Conservation (phyloP, 2,888 invertebrate species). For the Fissipunctia ypsillon region DNA sequence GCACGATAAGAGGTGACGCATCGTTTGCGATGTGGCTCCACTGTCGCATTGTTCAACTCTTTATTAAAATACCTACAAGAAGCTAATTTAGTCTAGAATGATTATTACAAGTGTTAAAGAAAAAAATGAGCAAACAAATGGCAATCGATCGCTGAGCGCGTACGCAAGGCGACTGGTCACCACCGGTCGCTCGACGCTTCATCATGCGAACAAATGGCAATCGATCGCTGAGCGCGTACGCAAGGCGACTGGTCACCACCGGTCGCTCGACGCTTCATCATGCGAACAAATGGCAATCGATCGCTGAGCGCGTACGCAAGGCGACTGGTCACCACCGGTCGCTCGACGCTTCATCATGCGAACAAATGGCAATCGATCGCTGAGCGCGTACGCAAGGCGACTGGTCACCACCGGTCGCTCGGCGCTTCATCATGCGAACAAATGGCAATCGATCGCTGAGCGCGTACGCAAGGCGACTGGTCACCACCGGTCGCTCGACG, state of each 20-base stretch:
- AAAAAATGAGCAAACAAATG: constrained; percentile 7
- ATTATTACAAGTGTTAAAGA: neutral
- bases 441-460: constrained; percentile 56
- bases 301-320: constrained; percentile 64
- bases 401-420: constrained; percentile 48
- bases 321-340: constrained; percentile 43
- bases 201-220: constrained; percentile 71
- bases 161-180: constrained; percentile 58
- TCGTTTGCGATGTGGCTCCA: neutral
- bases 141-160: constrained; percentile 55
- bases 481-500: constrained; percentile 55
- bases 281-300: constrained; percentile 66
- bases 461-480: constrained; percentile 65
- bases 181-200: constrained; percentile 66
- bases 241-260: constrained; percentile 47
- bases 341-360: constrained; percentile 71
- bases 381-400: constrained; percentile 65
- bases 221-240: constrained; percentile 63
- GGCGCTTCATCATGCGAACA: constrained; percentile 74
- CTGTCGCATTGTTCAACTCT: neutral
- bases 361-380: constrained; percentile 65
- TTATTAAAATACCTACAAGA: neutral
- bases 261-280: constrained; percentile 71
- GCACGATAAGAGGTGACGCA: neutral
- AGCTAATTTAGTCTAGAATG: neutral